These are phyloP conservation scores for Chrysochloris asiatica DNA, from an alignment of 2,113 vertebrate species.

Conservation along the genomic window DNA sequence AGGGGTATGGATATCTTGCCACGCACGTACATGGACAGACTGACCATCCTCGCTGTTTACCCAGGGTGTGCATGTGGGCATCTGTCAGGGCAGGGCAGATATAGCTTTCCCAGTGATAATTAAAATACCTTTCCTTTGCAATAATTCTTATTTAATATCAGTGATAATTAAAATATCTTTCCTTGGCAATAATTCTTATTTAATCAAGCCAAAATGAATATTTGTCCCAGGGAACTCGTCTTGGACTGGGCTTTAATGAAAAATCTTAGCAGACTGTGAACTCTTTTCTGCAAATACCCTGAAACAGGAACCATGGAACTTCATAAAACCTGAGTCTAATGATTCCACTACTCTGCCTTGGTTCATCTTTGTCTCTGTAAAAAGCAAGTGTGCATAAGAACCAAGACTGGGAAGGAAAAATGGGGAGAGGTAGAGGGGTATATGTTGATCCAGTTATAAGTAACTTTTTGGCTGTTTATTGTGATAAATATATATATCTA, in stretches of 20 bases:
- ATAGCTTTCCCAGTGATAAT: too few relatives aligned
- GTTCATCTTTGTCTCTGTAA: background rate
- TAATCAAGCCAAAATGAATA: conserved; percentile 43
- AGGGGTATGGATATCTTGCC: background rate
- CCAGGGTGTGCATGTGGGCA: too few relatives aligned
- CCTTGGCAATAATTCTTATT: conserved; percentile 41
- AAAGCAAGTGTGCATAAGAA: background rate
- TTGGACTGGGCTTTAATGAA: background rate
- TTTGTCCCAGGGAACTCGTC: background rate
- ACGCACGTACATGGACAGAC: too few relatives aligned
- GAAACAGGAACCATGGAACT: background rate
- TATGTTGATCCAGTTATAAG: too few relatives aligned
- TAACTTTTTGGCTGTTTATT: too few relatives aligned
- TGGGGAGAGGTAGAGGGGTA: too few relatives aligned
- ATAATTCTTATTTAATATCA: too few relatives aligned
- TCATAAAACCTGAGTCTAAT: conserved; percentile 3
- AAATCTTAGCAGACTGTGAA: background rate
- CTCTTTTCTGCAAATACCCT: conserved; percentile 32
- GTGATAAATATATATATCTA: too few relatives aligned
- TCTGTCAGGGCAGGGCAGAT: too few relatives aligned
- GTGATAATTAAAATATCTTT: too few relatives aligned
- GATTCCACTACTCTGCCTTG: background rate
- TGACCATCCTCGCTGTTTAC: too few relatives aligned
- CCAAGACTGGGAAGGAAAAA: background rate
- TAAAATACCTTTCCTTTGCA: too few relatives aligned